Base-by-base conservation (phyloP, 1,140 invertebrate species). In the Solenopsis invicta region DNA sequence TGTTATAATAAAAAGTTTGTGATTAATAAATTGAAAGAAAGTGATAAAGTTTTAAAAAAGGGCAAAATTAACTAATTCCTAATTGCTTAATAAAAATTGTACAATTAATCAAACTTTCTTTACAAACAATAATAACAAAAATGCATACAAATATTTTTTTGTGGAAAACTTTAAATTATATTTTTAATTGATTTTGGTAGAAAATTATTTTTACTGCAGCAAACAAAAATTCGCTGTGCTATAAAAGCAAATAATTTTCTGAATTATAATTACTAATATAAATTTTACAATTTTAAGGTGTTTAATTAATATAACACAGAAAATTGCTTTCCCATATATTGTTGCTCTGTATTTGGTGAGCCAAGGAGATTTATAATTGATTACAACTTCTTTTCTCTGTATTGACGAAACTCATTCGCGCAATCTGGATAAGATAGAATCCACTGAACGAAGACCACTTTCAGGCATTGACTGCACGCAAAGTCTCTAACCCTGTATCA, bases 331-430 rank as follows among this genome's bases (percentile, higher is more conserved):
- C 13, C 1, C 4, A n/a, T 13, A 21, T 67, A 45, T 67, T 45
- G 8, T 37, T 67, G 9, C 12, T 61, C n/a, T 64, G 29, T 62
- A 62, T 34, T 64, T 29, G 12, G 5, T 64, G 18, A 45, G 12
- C 4, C n/a, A 67, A 21, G n/a, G n/a, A n/a, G 41, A 4, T 69
- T 48, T 48, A 4, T 48, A 71, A 48, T 48, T 48, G 29, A 13
- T 48, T 24, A 71, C n/a, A 45, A 67, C 8, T 45, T 45, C n/a
- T 21, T 45, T 41, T 21, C 37, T 9, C 9, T n/a, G n/a, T 37
- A n/a, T 0, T 69, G 29, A 72, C 50, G 52, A 72, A 82, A 72
- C n/a, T 61, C 21, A 21, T 82, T 72, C n/a, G 29, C 1, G 12
- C 18, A 10, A 41, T 85, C 76, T 37, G 5, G 6, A 74, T 24